Evolutionary conservation across 2,113 vertebrate genomes (phyloP).

Genomic region (Otus sunia): DNA sequence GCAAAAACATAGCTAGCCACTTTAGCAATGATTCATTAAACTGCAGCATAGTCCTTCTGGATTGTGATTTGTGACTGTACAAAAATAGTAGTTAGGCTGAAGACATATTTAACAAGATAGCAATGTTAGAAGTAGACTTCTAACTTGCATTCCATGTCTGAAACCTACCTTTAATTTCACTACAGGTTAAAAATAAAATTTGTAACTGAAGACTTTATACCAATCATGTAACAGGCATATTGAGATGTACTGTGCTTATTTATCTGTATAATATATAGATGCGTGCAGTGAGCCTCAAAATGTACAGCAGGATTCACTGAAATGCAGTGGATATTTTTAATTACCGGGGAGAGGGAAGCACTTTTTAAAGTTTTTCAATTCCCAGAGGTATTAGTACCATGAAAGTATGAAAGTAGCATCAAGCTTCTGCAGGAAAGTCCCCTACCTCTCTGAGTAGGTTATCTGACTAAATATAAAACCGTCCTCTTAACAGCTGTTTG

Average conservation of each 20-base stretch:
- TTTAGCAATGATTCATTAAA: conserved; percentile 33
- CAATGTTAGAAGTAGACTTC: not conserved
- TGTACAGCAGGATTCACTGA: not conserved
- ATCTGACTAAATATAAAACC: not conserved
- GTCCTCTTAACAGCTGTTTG: not conserved
- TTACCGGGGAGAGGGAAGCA: not conserved
- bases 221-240: not conserved
- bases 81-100: conserved; percentile 6
- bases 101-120: not conserved
- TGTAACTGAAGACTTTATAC: not conserved
- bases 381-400: not conserved
- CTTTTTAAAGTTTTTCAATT: not conserved
- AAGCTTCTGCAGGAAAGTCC: not conserved
- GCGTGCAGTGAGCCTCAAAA: not conserved
- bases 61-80: not conserved
- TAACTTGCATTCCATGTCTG: not conserved
- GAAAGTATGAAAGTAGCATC: not conserved
- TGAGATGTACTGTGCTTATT: not conserved
- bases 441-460: not conserved
- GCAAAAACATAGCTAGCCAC: not conserved
- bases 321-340: not conserved
- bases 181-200: not conserved
- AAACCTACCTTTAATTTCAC: not conserved
- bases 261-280: not conserved
- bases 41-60: not conserved